Evolutionary conservation across 2,113 vertebrate genomes (phyloP), one percentile per base, ranked within the genome.

Genomic region (Noturus placidus): DNA sequence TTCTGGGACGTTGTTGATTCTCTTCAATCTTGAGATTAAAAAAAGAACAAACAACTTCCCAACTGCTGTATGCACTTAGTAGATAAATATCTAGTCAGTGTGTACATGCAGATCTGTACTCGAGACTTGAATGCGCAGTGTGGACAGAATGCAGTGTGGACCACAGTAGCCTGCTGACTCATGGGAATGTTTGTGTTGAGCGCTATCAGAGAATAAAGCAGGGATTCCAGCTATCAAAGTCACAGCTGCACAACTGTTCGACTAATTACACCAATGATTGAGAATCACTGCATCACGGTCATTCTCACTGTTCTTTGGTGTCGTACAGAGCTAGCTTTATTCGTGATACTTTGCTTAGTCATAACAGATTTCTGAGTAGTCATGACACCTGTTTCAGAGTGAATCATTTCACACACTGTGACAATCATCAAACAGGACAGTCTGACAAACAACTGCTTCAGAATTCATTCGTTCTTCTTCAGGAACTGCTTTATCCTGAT

Each of bases 141-240:
- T 87, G 78, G 72, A 89, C 72, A 86, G 57, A 83, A 86, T 81
- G 19, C 74, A 35, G 30, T 50, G 76, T 83, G 59, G 84, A 83
- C 54, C 54, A 17, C 52, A 52, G 67, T 25, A 33, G n/a, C 42
- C 80, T 89, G 88, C 87, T 89, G 88, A 91, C 90, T 89, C 90
- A 88, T 82, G 59, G 42, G 83, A 85, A 57, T 52, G 85, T 83
- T 89, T 74, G 82, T 88, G 70, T 84, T 78, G 56, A 72, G 74
- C 77, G 35, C 33, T 19, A 50, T 19, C 27, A 10, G 57, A 72
- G 77, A 69, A 88, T 80, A 87, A 81, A 83, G 59, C 54, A 38
- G 35, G 67, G 30, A 88, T 83, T 87, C 69, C 52, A 85, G 54
- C 33, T 10, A 77, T 67, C 46, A 54, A 15, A 82, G 22, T 76